Evolutionary conservation across 2,113 vertebrate species (phyloP), one percentile per base, ranked within the genome.

Genomic region (Petrocephalus zakoni): DNA sequence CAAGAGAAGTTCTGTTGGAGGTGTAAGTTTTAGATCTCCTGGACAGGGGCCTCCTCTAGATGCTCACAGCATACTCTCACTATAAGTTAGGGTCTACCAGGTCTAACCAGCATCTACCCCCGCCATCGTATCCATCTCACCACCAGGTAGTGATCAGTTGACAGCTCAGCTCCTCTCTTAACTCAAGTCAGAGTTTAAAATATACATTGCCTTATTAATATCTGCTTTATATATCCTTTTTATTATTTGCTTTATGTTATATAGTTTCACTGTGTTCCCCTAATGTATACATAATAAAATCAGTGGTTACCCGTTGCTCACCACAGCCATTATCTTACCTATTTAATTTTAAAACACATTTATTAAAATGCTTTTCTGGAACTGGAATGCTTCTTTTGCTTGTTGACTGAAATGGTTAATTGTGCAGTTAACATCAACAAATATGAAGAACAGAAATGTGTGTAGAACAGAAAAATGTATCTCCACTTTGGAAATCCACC

Each of bases 311-410:
- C 81, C 46, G 1, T 51, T n/a, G 47, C 47, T 25, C 21, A 85
- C 21, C 1, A 52, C 82, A n/a, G 19, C n/a, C 47, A 52, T n/a
- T n/a, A n/a, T 61, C 56, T 64, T 42, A 81, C 83, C n/a, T 85
- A 52, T 85, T 85, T 85, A 29, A 29, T 85, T 85, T 85, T 85
- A 64, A 64, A 51, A 85, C n/a, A 29, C 83, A 25, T 85, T 51
- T 53, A 22, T 85, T 51, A 25, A 22, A 49, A 25, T 51, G 21
- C 46, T 5, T 85, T 85, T 49, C 49, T 85, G 9, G 46, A 51
- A 25, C 49, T 25, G 49, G n/a, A 15, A 53, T 15, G 9, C 46
- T 53, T 51, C n/a, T 56, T 17, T 34, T 56, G 5, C 29, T 11
- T 56, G 4, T 56, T 22, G 15, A 86, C 85, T 15, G 52, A 53